Base-by-base conservation (phyloP, 2,797 vertebrate genomes). In the Aselliscus stoliczkanus region DNA sequence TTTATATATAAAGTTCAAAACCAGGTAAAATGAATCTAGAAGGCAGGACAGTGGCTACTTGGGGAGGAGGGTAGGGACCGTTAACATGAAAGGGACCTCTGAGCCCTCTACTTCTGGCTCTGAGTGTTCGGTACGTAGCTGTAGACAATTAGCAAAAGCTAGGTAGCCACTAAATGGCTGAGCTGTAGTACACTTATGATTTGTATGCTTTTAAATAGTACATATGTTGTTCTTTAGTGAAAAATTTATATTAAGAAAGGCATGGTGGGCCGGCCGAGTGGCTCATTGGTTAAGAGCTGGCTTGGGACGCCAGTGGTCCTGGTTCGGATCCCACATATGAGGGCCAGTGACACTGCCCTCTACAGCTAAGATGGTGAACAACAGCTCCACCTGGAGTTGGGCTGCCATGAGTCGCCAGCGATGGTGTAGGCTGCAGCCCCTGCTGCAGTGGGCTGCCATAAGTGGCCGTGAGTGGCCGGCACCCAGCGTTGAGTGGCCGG, bases 1-100 rank as follows among this genome's bases (percentile, higher is more conserved):
- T 70, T 86, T 70, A 37, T 2, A n/a, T 2, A 44, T 15, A 3
- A 50, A 54, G 58, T 77, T 95, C 60, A 91, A 93, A 94, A 77
- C 5, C 75, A 75, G 54, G 92, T 4, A 21, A 50, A 60, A 42
- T 1, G 0, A 81, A 60, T 23, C 37, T 21, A 44, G 67, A 72
- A 58, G 29, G 34, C 23, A 87, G 93, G 47, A 18, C 10, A n/a
- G 42, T 1, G 50, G 42, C 50, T 67, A 17, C 65, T 34, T 54
- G 87, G 64, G 54, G 29, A 50, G 76, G 65, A 23, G 17, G 21
- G 54, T 13, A 23, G 39, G n/a, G n/a, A n/a, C n/a, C n/a, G n/a
- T n/a, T 34, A 7, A 70, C 4, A 21, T 0, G 13, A 84, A 81
- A 58, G n/a, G n/a, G 18, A 13, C 47, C 52, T 37, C 17, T 15